These are phyloP conservation scores for Hippopotamyrus pictus DNA, from an alignment of 2,797 vertebrate species.

Conservation along the genomic window DNA sequence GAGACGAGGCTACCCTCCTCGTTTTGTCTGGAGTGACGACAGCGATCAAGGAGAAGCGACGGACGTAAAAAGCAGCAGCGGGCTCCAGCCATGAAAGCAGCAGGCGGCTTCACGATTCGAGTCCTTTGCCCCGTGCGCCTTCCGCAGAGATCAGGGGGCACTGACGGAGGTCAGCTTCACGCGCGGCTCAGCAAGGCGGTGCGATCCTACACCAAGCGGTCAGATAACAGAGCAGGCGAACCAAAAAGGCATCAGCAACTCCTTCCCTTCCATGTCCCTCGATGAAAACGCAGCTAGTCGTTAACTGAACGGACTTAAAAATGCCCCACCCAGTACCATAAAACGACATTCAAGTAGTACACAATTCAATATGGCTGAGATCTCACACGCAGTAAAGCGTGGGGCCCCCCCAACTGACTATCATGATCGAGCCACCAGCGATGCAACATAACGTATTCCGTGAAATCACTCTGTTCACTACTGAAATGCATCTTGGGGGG, in stretches of 20 bases:
- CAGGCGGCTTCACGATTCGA: conserved; percentile 21
- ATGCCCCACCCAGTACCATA: conserved; percentile 20
- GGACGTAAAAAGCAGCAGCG: conserved; percentile 35
- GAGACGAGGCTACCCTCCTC: background rate
- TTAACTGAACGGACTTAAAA: background rate
- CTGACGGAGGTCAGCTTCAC: background rate
- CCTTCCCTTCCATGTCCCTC: background rate
- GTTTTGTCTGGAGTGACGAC: conserved; percentile 27
- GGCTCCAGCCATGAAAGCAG: conserved; percentile 24
- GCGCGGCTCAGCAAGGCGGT: conserved; percentile 16
- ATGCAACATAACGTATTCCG: background rate
- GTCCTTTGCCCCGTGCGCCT: background rate
- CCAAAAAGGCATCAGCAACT: background rate
- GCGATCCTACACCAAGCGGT: background rate
- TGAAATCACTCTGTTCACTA: background rate
- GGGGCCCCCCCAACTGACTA: background rate
- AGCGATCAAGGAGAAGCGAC: conserved; percentile 32
- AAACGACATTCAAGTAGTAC: conserved; percentile 44
- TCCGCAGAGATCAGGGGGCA: background rate
- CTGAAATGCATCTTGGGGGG: background rate
- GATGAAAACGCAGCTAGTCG: background rate
- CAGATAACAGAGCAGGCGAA: background rate
- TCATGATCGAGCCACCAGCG: background rate
- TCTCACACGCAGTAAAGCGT: background rate
- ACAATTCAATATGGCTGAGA: conserved; percentile 17